Conservation (phyloP, 2,888 invertebrate species). For the Oligia strigilis region DNA sequence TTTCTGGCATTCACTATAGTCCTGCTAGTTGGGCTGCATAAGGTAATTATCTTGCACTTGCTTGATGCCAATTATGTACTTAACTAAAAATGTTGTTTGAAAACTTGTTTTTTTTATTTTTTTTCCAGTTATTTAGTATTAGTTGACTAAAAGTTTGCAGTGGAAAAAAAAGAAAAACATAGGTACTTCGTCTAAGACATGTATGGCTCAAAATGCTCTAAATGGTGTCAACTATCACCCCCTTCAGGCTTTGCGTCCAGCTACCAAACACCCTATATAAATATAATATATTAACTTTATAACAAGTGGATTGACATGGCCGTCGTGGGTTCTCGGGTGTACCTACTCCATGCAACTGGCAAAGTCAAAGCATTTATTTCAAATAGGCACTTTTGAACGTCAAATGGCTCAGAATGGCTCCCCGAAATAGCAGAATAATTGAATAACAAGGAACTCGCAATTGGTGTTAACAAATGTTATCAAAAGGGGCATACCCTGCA, state of each 20-base stretch:
- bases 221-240: too few species aligned
- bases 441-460: not conserved
- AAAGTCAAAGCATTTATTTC: too few species aligned
- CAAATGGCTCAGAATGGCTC: not conserved
- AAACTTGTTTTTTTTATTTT: not conserved
- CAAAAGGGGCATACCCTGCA: not conserved
- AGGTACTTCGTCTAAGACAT: too few species aligned
- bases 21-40: conserved; percentile 66
- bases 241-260: too few species aligned
- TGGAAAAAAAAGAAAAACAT: too few species aligned
- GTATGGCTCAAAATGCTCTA: too few species aligned
- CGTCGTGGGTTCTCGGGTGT: not conserved
- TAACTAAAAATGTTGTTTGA: too few species aligned
- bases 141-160: too few species aligned
- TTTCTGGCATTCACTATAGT: conserved; percentile 61
- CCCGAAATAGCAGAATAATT: conserved; percentile 6
- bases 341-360: not conserved
- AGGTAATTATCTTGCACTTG: conserved; percentile 53
- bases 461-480: not conserved
- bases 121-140: too few species aligned
- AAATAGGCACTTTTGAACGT: too few species aligned
- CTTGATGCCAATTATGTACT: not conserved
- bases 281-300: not conserved
- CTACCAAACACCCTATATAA: too few species aligned
- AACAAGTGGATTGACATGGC: not conserved